These are phyloP conservation scores for Girardinus metallicus DNA, from an alignment of 2,797 vertebrate species.

Conservation along the genomic window DNA sequence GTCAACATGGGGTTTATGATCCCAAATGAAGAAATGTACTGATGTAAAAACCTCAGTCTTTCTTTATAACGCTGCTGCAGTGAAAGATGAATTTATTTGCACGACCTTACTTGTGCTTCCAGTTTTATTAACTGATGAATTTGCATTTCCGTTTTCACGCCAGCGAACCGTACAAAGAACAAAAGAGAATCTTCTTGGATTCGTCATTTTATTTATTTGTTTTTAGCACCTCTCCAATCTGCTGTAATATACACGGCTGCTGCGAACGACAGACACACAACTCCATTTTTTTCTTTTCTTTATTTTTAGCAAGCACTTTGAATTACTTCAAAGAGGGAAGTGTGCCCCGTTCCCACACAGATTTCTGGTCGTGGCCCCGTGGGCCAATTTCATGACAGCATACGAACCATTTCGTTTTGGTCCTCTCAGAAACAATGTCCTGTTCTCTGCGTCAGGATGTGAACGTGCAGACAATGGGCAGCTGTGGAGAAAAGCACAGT, in stretches of 20 bases:
- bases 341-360: neutral
- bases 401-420: conserved; percentile 28
- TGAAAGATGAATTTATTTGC: neutral
- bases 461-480: conserved; percentile 18
- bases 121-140: neutral
- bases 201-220: neutral
- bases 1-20: neutral
- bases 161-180: neutral
- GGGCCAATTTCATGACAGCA: conserved; percentile 5
- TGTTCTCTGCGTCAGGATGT: conserved; percentile 41
- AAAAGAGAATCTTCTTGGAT: neutral
- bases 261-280: neutral
- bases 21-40: neutral
- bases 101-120: neutral
- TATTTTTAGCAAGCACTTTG: neutral
- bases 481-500: conserved; percentile 4
- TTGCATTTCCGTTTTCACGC: neutral
- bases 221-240: neutral
- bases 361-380: neutral
- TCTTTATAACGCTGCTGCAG: neutral
- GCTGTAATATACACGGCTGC: too few species aligned
- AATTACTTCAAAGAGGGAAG: neutral
- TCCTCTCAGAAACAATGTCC: conserved; percentile 35
- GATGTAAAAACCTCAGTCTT: neutral
- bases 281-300: neutral